Base-by-base conservation (phyloP, 2,888 invertebrate genomes). In the Scaptomyza flava region DNA sequence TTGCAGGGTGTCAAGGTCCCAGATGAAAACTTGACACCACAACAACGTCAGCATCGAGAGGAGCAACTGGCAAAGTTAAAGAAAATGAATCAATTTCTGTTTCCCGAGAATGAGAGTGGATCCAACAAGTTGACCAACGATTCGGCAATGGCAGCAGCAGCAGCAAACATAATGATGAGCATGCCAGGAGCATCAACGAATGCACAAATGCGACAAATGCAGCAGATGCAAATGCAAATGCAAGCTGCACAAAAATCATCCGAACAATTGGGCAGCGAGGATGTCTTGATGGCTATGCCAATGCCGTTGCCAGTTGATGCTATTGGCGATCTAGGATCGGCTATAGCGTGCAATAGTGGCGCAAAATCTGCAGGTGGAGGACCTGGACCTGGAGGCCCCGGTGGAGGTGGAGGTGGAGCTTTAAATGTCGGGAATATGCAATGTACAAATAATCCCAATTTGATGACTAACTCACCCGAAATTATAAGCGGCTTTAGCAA, bases 1-100 rank as follows among this genome's bases (percentile, higher is more conserved):
- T 90, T 95, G 74, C 94, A 94, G 92, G 95, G 96, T 80, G 96
- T 97, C 48, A 97, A 98, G 94, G 96, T 98, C 89, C 98, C 98
- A 81, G 98, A 98, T 92, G 98, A 98, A 93, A 98, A 98, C 92
- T 93, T 99, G 83, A 99, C 99, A 57, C 98, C 98, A 36, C 98
- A 98, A 91, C 98, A 99, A 91, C 94, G 98, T 59, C 97, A 98
- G 72, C 97, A 98, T 91, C 94, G 99, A 67, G 98, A 98, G 92
- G 97, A 97, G 89, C 97, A 98, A 89, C 93, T 99, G 52, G 98
- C 98, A 6, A 97, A 96, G 67, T 94, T 99, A 60, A 93, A 91
- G 52, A 98, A 98, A 93, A 97, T 98, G 95, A 96, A 98, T 85
- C 96, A 97, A 91, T 95, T 98, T 94, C 92, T 98, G 60, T 98